Evolutionary conservation across 1,140 invertebrate genomes (phyloP), one percentile per base, ranked within the genome.

Genomic region (Centruroides vittatus): DNA sequence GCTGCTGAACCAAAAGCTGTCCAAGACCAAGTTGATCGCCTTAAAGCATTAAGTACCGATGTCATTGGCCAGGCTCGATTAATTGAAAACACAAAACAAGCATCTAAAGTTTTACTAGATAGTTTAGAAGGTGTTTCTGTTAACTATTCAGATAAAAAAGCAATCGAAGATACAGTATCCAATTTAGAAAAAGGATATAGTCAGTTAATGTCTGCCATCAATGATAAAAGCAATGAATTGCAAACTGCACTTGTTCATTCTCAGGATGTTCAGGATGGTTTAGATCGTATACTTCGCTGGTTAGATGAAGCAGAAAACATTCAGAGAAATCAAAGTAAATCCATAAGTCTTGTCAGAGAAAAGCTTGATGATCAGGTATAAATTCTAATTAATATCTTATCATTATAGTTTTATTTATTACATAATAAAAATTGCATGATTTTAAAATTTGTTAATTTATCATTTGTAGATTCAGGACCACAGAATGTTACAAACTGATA

Each of bases 201-300:
- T 57, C 83, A 89, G 63, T 70, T 93, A 10, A 77, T 80, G 55
- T 81, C 82, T 62, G 81, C 82, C 1, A 74, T 92, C 11, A 80
- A 81, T 10, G 82, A 86, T 5, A 84, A 86, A n/a, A 92, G 89
- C 68, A 82, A 86, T 65, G 81, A 85, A 51, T 74, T 97, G 53
- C 91, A 96, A 67, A 86, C 86, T 0, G 90, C 91, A 0, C 75
- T 96, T 47, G 83, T 93, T 6, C 89, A 94, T 73, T 91, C 89
- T 58, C 92, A 96, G 75, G 91, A 89, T n/a, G 85, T 96, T 10
- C 88, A 94, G 72, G 90, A 94, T 72, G 89, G 90, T 8, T 77
- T 95, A 1, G 90, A 95, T 68, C 82, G 85, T 57, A 79, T 96
- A 8, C 82, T 88, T 5, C 73, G 78, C 54, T 96, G 92, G 92